Base-by-base conservation (phyloP, 37 sponge, comb jelly and placozoan species). In the Diacarnus erythraeanus region DNA sequence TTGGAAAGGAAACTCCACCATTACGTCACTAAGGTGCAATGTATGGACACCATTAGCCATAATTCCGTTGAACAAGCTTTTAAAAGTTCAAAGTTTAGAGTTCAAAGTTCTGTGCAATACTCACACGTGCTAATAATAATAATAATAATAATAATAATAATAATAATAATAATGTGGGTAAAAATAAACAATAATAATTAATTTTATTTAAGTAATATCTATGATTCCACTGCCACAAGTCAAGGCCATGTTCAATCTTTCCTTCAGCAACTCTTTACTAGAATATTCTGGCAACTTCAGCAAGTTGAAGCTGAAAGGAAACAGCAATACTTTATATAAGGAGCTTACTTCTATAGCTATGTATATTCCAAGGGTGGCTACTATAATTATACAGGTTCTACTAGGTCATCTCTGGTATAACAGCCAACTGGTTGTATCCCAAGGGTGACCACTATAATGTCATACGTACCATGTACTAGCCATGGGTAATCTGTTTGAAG, bases 241-340 rank as follows among this genome's bases (percentile, higher is more conserved):
- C 39, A 97, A 74, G 40, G 89, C 89, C 34, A 97, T 66, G 4
- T 82, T 51, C 12, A 97, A 65, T 59, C 92, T 78, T 5, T 84
- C 88, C 30, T 75, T 73, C 26, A 97, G 78, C 9, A 80, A 39
- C 76, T 88, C 90, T 64, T 80, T 90, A 33, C 74, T 84, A 0
- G 84, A 81, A 41, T 97, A 97, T 40, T 88, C 88, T 2, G 97
- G 97, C 58, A 97, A 69, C 64, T 97, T 97, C 41, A 97, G 90
- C 39, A 97, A 70, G 68, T 97, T 97, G 77, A 97, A 97, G 72
- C 92, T 91, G 73, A 0, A 61, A 61, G 30, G 20, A 61, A 61
- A 61, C 51, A 47, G 12, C 51, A 6, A 47, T 12, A 47, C 6
- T 47, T 54, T 21, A 54, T 18, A 54, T 54, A 54, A 54, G 12